Evolutionary conservation across 2,797 vertebrate genomes (phyloP).

Genomic region (Myotis findleyi): DNA sequence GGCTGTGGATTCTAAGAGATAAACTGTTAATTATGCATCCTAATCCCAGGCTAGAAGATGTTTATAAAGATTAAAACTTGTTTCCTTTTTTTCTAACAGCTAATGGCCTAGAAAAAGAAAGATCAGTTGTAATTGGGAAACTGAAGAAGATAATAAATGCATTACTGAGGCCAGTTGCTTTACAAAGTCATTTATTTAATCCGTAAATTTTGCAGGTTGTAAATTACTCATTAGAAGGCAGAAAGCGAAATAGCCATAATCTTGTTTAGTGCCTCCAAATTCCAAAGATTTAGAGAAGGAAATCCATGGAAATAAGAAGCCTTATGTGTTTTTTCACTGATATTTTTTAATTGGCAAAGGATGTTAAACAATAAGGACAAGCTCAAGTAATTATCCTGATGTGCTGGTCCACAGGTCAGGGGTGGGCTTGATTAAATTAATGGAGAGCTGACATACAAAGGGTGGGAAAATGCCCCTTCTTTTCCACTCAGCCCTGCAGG

Average conservation of each 20-base stretch:
- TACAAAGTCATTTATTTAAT: constrained; percentile 66
- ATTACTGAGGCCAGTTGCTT: constrained; percentile 53
- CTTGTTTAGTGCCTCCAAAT: constrained; percentile 58
- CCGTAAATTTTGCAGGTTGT: constrained; percentile 66
- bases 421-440: constrained; percentile 64
- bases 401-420: constrained; percentile 38
- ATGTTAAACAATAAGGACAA: constrained; percentile 72
- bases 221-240: constrained; percentile 71
- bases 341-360: constrained; percentile 61
- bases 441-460: constrained; percentile 42
- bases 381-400: constrained; percentile 64
- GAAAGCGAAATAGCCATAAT: constrained; percentile 71
- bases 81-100: constrained; percentile 63
- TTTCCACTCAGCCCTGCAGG: constrained; percentile 31
- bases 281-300: constrained; percentile 55
- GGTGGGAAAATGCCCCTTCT: constrained; percentile 66
- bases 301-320: constrained; percentile 67
- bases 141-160: constrained; percentile 67
- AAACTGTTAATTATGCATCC: constrained; percentile 66
- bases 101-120: constrained; percentile 52
- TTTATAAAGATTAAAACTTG: constrained; percentile 64
- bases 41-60: constrained; percentile 69
- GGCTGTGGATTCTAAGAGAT: constrained; percentile 54
- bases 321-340: constrained; percentile 57
- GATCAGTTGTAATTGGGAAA: constrained; percentile 62